phyloP scores from a whole-genome alignment of 1,140 invertebrate genomes.

The Drosophila nebulosa region DNA sequence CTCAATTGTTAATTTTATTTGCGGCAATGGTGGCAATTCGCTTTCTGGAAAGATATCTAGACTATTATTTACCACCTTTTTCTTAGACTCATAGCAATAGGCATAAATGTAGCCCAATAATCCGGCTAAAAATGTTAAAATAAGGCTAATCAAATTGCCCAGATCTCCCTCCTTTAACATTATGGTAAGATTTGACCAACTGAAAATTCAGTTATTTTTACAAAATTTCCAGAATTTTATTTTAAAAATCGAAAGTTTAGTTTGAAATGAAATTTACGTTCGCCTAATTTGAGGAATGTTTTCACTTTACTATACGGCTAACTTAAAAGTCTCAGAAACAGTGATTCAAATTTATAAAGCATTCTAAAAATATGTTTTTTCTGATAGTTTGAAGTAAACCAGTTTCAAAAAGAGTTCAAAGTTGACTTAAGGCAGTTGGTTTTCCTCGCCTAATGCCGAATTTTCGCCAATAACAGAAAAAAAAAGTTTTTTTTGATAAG shows the following conservation, averaged over 20 bases:
- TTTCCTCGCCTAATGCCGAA: too few relatives aligned
- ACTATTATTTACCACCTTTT: background rate
- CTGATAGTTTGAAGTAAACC: too few relatives aligned
- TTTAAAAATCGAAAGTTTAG: too few relatives aligned
- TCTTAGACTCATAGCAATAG: background rate
- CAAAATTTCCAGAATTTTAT: background rate
- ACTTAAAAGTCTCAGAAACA: background rate
- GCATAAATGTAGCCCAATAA: conserved; percentile 4
- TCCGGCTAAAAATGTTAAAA: background rate
- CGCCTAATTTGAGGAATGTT: too few relatives aligned
- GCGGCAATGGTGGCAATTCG: conserved; percentile 2
- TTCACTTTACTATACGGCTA: too few relatives aligned
- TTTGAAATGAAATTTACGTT: background rate
- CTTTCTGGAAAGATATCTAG: background rate
- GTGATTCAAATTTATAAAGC: background rate
- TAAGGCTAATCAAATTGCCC: background rate
- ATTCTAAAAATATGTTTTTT: too few relatives aligned
- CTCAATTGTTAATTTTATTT: conserved; percentile 1
- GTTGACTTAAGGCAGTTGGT: too few relatives aligned
- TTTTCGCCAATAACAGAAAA: too few relatives aligned
- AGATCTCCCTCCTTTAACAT: background rate
- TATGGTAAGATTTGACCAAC: background rate
- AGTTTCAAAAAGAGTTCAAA: too few relatives aligned
- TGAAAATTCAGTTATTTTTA: too few relatives aligned
- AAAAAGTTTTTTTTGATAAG: background rate